These are phyloP conservation scores for Hyles vespertilio DNA, from an alignment of 1,140 invertebrate species.

Conservation along the genomic window DNA sequence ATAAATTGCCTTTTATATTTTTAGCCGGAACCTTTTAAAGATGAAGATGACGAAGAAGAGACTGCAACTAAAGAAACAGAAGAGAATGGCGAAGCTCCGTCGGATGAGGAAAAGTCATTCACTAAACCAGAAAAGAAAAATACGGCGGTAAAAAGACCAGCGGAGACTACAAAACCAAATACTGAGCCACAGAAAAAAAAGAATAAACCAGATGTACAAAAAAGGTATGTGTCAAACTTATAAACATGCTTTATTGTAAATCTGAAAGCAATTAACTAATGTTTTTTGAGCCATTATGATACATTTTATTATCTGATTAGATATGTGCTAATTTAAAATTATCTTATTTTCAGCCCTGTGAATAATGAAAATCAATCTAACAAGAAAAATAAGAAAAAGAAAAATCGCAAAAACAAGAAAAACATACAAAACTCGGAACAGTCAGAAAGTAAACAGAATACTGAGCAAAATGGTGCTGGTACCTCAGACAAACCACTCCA, in stretches of 20 bases:
- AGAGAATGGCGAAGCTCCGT: conserved; percentile 42
- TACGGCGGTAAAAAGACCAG: conserved; percentile 45
- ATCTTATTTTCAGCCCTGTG: conserved; percentile 12
- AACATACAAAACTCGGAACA: conserved; percentile 8
- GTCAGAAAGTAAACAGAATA: not conserved
- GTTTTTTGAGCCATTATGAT: too few relatives aligned
- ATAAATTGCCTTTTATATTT: conserved; percentile 19
- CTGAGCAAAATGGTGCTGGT: not conserved
- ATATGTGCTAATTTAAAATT: conserved; percentile 6
- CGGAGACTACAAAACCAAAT: conserved; percentile 7
- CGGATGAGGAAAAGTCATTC: conserved; percentile 29
- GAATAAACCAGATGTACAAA: conserved; percentile 31
- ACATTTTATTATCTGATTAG: not conserved
- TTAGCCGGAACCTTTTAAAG: conserved; percentile 69
- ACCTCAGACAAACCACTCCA: too few relatives aligned
- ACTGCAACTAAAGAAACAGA: conserved; percentile 37
- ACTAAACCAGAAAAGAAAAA: conserved; percentile 45
- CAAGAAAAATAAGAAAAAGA: conserved; percentile 21
- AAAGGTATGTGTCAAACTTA: conserved; percentile 12
- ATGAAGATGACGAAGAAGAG: conserved; percentile 74
- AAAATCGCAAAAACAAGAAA: conserved; percentile 16
- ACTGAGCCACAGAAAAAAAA: conserved; percentile 19
- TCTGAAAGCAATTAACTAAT: too few relatives aligned
- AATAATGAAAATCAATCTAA: conserved; percentile 7
- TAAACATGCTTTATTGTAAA: too few relatives aligned